phyloP scores from a whole-genome alignment of 1,140 invertebrate genomes.

The Littorina saxatilis region DNA sequence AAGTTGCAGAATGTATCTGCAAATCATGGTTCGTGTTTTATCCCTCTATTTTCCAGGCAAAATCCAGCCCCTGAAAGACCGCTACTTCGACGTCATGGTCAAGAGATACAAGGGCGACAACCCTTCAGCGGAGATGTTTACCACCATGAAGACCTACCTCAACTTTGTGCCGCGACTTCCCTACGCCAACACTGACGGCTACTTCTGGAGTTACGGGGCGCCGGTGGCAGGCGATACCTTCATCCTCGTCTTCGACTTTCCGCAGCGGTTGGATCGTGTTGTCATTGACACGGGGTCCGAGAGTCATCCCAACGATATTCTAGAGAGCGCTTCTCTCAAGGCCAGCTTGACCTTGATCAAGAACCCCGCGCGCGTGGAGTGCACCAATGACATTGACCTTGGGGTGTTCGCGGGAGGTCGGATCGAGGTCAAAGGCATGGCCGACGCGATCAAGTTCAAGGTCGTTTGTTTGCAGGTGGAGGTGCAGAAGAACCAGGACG shows the following conservation, averaged over 20 bases:
- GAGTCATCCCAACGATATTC: conserved; percentile 50
- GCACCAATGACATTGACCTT: conserved; percentile 54
- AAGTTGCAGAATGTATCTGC: too few relatives aligned
- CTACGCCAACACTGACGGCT: conserved; percentile 49
- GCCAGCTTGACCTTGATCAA: conserved; percentile 48
- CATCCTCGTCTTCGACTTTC: conserved; percentile 55
- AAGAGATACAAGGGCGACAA: conserved; percentile 61
- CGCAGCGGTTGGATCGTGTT: conserved; percentile 52
- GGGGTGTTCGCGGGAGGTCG: conserved; percentile 52
- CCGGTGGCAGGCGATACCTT: conserved; percentile 47
- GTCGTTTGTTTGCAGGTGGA: conserved; percentile 55
- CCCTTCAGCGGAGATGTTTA: conserved; percentile 55
- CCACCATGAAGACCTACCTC: conserved; percentile 45
- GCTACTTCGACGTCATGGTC: conserved; percentile 52
- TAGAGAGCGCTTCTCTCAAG: conserved; percentile 49
- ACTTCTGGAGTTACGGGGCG: conserved; percentile 59
- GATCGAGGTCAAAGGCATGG: conserved; percentile 45
- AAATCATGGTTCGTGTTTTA: too few relatives aligned
- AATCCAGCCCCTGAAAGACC: conserved; percentile 93
- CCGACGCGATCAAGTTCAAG: conserved; percentile 42
- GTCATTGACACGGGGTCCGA: conserved; percentile 55
- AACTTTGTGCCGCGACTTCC: conserved; percentile 51
- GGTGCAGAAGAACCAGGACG: conserved; percentile 46
- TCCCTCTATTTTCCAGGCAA: conserved; percentile 82
- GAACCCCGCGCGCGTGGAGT: conserved; percentile 39